These are phyloP conservation scores for Eulemur rubriventer DNA, from an alignment of 2,797 vertebrate species.

Conservation along the genomic window DNA sequence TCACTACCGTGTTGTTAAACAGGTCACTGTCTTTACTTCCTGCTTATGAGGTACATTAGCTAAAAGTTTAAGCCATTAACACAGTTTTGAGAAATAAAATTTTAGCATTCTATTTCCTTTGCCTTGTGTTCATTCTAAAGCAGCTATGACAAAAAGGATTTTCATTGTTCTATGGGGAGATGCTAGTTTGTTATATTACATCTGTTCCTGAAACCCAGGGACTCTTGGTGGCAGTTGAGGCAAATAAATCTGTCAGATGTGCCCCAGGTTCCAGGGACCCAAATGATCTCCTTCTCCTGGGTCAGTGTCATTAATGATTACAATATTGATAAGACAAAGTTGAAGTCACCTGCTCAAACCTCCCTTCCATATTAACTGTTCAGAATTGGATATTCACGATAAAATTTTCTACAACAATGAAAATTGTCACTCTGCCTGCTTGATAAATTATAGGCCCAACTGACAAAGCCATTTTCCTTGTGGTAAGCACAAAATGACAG, in stretches of 20 bases:
- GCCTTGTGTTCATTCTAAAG: constrained; percentile 32
- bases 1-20: not conserved
- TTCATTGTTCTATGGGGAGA: constrained; percentile 69
- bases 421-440: constrained; percentile 83
- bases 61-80: constrained; percentile 45
- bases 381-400: constrained; percentile 78
- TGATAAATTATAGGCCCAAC: constrained; percentile 84
- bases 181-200: constrained; percentile 72
- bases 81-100: constrained; percentile 69
- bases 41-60: constrained; percentile 16
- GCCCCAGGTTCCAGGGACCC: constrained; percentile 65
- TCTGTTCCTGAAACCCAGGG: constrained; percentile 74
- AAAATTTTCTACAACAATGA: constrained; percentile 82
- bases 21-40: not conserved
- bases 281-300: constrained; percentile 79
- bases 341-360: constrained; percentile 56
- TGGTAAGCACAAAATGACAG: constrained; percentile 85
- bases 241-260: constrained; percentile 80
- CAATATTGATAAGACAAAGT: constrained; percentile 77
- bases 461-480: constrained; percentile 83
- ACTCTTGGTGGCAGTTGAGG: not conserved
- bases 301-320: constrained; percentile 82
- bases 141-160: constrained; percentile 69
- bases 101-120: constrained; percentile 56
- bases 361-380: constrained; percentile 74